phyloP scores from a whole-genome alignment of 2,113 vertebrate genomes.

The Microtus richardsoni region DNA sequence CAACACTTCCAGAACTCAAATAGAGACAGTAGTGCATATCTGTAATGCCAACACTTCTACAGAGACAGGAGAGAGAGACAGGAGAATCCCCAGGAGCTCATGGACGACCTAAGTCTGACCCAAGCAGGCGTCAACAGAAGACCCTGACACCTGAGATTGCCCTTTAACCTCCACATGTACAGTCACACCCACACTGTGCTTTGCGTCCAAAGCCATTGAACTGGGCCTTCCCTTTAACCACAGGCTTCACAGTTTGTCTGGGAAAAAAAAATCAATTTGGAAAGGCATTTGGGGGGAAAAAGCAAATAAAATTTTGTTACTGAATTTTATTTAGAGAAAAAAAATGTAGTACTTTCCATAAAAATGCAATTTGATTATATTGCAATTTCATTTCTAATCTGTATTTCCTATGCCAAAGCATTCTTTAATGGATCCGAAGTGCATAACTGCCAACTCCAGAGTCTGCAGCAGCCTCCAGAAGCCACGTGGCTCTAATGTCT shows the following conservation, averaged over 20 bases:
- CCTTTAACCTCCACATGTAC: neutral
- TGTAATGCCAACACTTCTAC: neutral
- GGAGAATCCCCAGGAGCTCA: neutral
- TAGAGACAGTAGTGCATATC: rapidly evolving
- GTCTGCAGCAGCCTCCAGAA: conserved; percentile 37
- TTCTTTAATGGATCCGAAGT: conserved; percentile 74
- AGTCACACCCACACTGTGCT: neutral
- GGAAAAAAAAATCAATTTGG: conserved; percentile 73
- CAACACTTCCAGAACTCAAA: neutral
- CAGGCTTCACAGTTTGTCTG: conserved; percentile 49
- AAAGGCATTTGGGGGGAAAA: conserved; percentile 57
- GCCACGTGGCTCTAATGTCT: neutral
- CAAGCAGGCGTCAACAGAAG: neutral
- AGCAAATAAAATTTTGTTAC: conserved; percentile 78
- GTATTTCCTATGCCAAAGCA: conserved; percentile 75
- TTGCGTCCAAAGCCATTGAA: neutral
- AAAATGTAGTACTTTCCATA: conserved; percentile 80
- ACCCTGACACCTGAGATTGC: neutral
- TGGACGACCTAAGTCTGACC: neutral
- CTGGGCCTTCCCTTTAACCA: neutral
- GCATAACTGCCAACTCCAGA: conserved; percentile 55
- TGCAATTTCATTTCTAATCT: conserved; percentile 77
- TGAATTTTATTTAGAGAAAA: conserved; percentile 82
- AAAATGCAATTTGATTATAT: conserved; percentile 81
- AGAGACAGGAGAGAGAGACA: neutral